Conservation (phyloP, 2,113 vertebrate genomes). For the Anguilla japonica region DNA sequence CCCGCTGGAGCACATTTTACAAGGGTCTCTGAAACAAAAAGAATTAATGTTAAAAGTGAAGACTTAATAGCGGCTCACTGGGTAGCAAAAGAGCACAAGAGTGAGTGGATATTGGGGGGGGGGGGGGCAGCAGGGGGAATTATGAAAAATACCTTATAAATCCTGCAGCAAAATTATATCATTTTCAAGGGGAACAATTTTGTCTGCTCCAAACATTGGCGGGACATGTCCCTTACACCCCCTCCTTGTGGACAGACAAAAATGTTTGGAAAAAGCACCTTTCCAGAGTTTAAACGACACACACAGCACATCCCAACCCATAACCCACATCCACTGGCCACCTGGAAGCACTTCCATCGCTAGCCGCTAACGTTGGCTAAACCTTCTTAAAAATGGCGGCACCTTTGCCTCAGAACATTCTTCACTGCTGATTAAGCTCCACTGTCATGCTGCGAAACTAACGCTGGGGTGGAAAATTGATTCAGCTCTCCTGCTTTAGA, state of each 20-base stretch:
- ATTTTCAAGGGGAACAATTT: too few species aligned
- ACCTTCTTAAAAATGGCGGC: background rate
- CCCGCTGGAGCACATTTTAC: background rate
- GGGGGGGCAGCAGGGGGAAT: too few species aligned
- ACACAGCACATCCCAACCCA: background rate
- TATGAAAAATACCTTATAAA: too few species aligned
- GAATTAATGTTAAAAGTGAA: background rate
- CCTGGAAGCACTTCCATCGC: background rate
- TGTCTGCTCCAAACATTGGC: too few species aligned
- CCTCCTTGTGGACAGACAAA: background rate
- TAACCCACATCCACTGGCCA: background rate
- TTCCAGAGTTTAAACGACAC: background rate
- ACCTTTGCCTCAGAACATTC: background rate
- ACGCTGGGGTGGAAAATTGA: slow-evolving; percentile 1
- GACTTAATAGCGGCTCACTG: too few species aligned
- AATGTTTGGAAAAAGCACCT: background rate
- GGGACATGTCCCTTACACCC: too few species aligned
- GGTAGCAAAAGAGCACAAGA: too few species aligned
- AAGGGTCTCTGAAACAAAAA: background rate
- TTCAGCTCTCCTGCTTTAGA: background rate
- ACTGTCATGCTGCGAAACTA: background rate
- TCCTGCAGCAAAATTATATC: too few species aligned
- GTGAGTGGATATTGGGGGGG: too few species aligned
- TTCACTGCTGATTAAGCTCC: background rate
- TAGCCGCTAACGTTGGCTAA: background rate